Evolutionary conservation across 2,888 invertebrate genomes (phyloP).

Genomic region (Agonopterix arenella): DNA sequence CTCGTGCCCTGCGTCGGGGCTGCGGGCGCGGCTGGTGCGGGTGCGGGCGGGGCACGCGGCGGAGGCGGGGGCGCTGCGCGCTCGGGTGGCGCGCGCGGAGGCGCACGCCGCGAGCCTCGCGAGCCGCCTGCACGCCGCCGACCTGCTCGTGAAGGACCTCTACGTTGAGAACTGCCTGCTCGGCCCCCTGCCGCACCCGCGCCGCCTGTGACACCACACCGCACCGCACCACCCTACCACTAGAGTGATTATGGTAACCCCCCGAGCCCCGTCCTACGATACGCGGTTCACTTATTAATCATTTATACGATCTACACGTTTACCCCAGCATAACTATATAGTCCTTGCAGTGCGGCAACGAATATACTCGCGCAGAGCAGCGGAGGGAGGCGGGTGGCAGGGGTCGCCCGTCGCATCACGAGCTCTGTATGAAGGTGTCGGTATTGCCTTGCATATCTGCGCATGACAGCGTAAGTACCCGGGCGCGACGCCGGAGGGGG

Average conservation of each 20-base stretch:
- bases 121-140: slow-evolving; percentile 84
- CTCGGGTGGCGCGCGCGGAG: slow-evolving; percentile 62
- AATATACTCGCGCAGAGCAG: too few species aligned
- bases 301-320: too few species aligned
- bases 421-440: too few species aligned
- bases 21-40: background rate
- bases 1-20: background rate
- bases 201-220: slow-evolving; percentile 57
- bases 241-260: too few species aligned
- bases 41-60: slow-evolving; percentile 26
- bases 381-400: too few species aligned
- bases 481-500: too few species aligned
- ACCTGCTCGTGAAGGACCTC: slow-evolving; percentile 87
- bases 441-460: too few species aligned
- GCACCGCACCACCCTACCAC: background rate
- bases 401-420: too few species aligned
- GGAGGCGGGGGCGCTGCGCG: slow-evolving; percentile 72
- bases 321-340: too few species aligned
- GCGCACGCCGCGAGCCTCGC: slow-evolving; percentile 55
- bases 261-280: background rate
- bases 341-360: too few species aligned
- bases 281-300: too few species aligned
- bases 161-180: slow-evolving; percentile 91
- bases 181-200: slow-evolving; percentile 42
- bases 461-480: too few species aligned